Conservation (phyloP, 2,797 vertebrate genomes). For the Megalops cyprinoides region DNA sequence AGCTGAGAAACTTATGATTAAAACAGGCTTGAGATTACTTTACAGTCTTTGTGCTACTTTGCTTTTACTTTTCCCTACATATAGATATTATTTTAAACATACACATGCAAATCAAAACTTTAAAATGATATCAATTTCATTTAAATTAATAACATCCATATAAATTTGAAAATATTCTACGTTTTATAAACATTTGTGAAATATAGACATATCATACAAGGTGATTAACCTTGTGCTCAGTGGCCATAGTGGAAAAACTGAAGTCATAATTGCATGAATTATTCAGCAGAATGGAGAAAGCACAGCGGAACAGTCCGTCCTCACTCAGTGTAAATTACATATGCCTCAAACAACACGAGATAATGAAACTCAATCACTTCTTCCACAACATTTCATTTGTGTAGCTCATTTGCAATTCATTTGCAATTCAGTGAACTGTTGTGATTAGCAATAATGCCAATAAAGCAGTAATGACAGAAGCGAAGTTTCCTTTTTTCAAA, state of each 20-base stretch:
- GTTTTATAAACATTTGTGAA: neutral
- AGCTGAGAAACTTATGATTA: neutral
- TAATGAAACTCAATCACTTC: slow-evolving; percentile 9
- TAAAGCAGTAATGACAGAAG: neutral
- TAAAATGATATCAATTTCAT: neutral
- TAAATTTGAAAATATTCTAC: slow-evolving; percentile 8
- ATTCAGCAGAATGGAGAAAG: slow-evolving; percentile 7
- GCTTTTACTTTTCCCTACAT: neutral
- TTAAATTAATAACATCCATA: slow-evolving; percentile 1
- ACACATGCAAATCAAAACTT: neutral
- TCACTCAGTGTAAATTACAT: neutral
- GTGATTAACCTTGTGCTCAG: slow-evolving; percentile 20
- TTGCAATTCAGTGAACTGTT: neutral
- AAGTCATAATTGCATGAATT: slow-evolving; percentile 30
- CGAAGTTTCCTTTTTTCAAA: neutral
- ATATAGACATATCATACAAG: neutral
- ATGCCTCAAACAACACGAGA: neutral
- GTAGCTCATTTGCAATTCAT: too few species aligned
- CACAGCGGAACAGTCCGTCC: neutral
- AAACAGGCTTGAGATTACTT: neutral
- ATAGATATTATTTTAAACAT: neutral
- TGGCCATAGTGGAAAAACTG: neutral
- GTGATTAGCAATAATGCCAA: neutral
- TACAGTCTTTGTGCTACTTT: neutral
- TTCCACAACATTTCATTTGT: neutral